Base-by-base conservation (phyloP, 2,113 vertebrate genomes). In the Rana temporaria region DNA sequence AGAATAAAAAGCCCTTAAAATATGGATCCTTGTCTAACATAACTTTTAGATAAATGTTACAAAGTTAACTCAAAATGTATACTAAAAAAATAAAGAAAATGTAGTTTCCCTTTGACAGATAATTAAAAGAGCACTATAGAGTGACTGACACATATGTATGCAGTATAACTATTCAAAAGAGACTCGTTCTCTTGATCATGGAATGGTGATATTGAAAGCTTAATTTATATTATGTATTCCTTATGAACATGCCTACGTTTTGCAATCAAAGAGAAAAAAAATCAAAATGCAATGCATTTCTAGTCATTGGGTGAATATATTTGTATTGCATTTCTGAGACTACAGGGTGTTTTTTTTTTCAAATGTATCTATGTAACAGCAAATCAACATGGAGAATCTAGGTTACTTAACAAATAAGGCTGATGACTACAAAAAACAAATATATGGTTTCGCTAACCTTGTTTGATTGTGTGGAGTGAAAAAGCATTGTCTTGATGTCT, bases 401-500 rank as follows among this genome's bases (percentile, higher is more conserved):
- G 57, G 55, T 62, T 75, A 75, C 74, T 26, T 77, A 62, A 52
- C 62, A 64, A 30, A 30, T 30, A 30, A 63, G 12, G 7, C 20
- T 64, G 56, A 77, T 53, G 80, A 48, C n/a, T 53, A 34, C 17
- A 84, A 81, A 81, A 81, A 64, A 60, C 42, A 82, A 66, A 65
- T 80, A 52, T 65, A 1, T n/a, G 79, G n/a, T 56, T 30, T 84
- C 56, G 64, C 32, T 84, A 85, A 80, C 20, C 38, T 81, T 62
- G n/a, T 55, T 86, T 85, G 79, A 81, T 87, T 88, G 81, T 85
- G 72, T 26, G 82, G 84, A 64, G 79, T 73, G 63, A 78, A 17
- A 30, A 18, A 72, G 79, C 90, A 84, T 85, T 30, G 83, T 42
- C 32, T 34, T 84, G 59, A 72, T 60, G 66, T 84, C 67, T 87